Evolutionary conservation across 2,113 vertebrate species (phyloP).

Genomic region (Pollimyrus isidori): DNA sequence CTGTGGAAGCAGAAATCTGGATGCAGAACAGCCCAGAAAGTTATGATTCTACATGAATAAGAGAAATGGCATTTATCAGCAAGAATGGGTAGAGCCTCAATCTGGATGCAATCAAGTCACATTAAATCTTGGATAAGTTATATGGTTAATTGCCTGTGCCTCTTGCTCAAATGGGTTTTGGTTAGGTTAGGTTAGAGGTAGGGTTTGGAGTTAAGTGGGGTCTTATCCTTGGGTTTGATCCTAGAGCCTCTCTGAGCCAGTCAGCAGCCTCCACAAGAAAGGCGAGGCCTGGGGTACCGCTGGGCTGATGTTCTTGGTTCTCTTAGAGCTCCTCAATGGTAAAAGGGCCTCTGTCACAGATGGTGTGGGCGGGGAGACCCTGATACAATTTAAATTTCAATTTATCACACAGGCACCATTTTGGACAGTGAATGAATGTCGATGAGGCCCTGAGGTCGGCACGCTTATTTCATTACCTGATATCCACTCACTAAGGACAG

Average conservation of each 20-base stretch:
- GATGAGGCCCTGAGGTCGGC: slow-evolving; percentile 37
- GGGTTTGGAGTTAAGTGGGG: neutral
- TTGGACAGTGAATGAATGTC: slow-evolving; percentile 37
- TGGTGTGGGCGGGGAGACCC: neutral
- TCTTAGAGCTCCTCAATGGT: neutral
- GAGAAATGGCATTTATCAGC: neutral
- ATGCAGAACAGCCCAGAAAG: neutral
- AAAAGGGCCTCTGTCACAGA: neutral
- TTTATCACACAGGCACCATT: slow-evolving; percentile 45
- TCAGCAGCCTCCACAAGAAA: neutral
- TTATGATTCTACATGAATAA: neutral
- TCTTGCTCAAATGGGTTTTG: neutral
- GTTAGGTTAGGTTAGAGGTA: neutral
- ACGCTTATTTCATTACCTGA: slow-evolving; percentile 54
- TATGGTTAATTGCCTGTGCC: neutral
- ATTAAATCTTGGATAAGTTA: neutral
- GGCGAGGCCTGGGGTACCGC: neutral
- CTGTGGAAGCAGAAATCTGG: neutral
- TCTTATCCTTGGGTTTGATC: neutral
- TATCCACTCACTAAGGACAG: slow-evolving; percentile 35
- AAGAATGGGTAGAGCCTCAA: neutral
- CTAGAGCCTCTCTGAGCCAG: neutral
- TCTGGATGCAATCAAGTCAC: neutral
- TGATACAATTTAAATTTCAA: slow-evolving; percentile 48
- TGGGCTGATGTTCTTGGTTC: neutral